These are phyloP conservation scores for Siniperca undulata DNA, from an alignment of 2,797 vertebrate genomes.

Conservation along the genomic window DNA sequence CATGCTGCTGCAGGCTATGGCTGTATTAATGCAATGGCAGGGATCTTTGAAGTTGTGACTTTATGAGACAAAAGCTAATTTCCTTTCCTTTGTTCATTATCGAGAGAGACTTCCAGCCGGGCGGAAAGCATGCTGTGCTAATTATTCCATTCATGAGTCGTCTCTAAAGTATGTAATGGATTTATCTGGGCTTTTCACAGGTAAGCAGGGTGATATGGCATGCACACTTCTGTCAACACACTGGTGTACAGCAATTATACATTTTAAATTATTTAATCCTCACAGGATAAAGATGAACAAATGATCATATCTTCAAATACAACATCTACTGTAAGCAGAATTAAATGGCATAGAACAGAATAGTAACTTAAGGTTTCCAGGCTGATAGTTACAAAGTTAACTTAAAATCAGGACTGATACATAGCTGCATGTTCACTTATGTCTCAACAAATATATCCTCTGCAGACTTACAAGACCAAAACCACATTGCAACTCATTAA, in stretches of 20 bases:
- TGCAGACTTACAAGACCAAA: constrained; percentile 64
- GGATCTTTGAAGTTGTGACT: constrained; percentile 99
- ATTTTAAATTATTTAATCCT: constrained; percentile 45
- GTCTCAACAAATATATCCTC: constrained; percentile 67
- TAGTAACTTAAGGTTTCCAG: constrained; percentile 25
- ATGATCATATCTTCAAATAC: constrained; percentile 27
- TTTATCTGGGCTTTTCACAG: constrained; percentile 92
- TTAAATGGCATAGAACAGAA: constrained; percentile 5
- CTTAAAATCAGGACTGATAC: constrained; percentile 43
- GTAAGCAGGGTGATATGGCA: constrained; percentile 82
- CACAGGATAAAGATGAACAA: constrained; percentile 19
- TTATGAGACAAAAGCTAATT: constrained; percentile 98
- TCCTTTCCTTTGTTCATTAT: constrained; percentile 97
- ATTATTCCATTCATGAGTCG: constrained; percentile 94
- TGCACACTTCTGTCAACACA: constrained; percentile 62
- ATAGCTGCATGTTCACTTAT: constrained; percentile 29
- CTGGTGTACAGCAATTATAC: constrained; percentile 48
- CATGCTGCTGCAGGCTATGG: constrained; percentile 90
- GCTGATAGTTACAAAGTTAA: constrained; percentile 46
- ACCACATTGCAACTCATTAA: constrained; percentile 78
- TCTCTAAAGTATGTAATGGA: constrained; percentile 96
- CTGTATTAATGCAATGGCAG: constrained; percentile 97
- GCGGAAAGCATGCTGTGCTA: constrained; percentile 97
- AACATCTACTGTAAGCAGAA: constrained; percentile 6
- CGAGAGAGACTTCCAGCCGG: constrained; percentile 96